Evolutionary conservation across 2,797 vertebrate species (phyloP).

Genomic region (Sebastes itinus): DNA sequence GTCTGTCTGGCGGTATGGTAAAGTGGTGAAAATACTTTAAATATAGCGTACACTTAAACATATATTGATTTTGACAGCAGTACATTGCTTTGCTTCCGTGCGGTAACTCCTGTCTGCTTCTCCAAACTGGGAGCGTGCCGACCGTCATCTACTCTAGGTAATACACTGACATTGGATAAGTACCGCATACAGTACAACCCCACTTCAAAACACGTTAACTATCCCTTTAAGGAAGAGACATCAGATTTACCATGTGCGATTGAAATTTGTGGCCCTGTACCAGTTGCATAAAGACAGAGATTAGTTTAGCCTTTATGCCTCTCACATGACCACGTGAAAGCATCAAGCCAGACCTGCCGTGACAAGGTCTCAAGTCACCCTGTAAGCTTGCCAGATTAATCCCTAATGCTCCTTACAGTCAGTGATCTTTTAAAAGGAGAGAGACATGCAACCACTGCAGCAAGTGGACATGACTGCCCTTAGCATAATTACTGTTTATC

Average conservation of each 20-base stretch:
- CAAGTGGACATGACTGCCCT: background rate
- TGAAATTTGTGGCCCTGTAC: background rate
- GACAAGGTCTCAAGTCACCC: conserved; percentile 40
- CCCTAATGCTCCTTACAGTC: conserved; percentile 32
- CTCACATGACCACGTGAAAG: conserved; percentile 7
- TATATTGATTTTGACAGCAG: background rate
- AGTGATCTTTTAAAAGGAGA: conserved; percentile 32
- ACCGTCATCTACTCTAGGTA: background rate
- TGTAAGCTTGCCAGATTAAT: conserved; percentile 45
- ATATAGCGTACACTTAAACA: background rate
- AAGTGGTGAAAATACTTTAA: background rate
- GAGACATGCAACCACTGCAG: conserved; percentile 26
- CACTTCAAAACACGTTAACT: background rate
- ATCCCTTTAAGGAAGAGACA: background rate
- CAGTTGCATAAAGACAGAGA: background rate
- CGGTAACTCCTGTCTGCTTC: background rate
- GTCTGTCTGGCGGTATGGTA: background rate
- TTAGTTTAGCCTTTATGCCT: conserved; percentile 1
- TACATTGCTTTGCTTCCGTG: background rate
- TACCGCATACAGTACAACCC: background rate
- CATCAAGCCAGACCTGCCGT: conserved; percentile 14
- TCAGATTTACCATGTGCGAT: background rate
- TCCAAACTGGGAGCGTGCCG: background rate
- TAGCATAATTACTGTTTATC: background rate
- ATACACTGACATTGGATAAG: background rate